Evolutionary conservation across 1,140 invertebrate species (phyloP), one percentile per base, ranked within the genome.

Genomic region (Dolichoris vasculosae): DNA sequence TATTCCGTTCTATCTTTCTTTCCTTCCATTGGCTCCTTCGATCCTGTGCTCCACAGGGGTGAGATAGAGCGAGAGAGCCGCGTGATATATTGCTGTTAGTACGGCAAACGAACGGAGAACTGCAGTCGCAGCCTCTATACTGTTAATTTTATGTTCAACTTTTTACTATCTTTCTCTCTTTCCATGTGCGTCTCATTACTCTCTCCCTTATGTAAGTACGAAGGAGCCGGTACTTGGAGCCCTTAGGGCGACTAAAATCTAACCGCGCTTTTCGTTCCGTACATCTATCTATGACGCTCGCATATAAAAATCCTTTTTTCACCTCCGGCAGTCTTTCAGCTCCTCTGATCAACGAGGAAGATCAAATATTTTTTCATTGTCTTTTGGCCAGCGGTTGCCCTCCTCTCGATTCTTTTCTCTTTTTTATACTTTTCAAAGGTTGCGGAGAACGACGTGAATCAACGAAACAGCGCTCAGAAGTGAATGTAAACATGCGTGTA

Each of bases 101-200:
- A 89, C 88, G 88, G 15, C 35, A 64, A 51, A 63, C 35, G 64
- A 43, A 35, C 59, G 23, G 23, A 20, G 26, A 43, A 32, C 38
- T 43, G 77, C 84, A 86, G 87, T 88, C 88, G 87, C 87, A 88
- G 80, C 78, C 89, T 88, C 86, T 89, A 90, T 90, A 90, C 89
- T 90, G 90, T 90, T 91, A 91, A 91, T 91, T 91, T 91, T 91
- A 91, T 91, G 90, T 89, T 89, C 87, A 88, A 89, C 89, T 90
- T 90, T 90, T 90, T 89, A 8, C 51, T 23, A 55, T 63, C 38
- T 73, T 17, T 76, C 46, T 32, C 8, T 51, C 46, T 51, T 26
- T 76, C 75, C 15, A 46, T 76, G n/a, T 35, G 6, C n/a, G 8
- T 76, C 75, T 76, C 75, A 26, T 11, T 76, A 13, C 76, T 38